Conservation (phyloP, 2,888 invertebrate genomes). For the Calliphora vomitoria region DNA sequence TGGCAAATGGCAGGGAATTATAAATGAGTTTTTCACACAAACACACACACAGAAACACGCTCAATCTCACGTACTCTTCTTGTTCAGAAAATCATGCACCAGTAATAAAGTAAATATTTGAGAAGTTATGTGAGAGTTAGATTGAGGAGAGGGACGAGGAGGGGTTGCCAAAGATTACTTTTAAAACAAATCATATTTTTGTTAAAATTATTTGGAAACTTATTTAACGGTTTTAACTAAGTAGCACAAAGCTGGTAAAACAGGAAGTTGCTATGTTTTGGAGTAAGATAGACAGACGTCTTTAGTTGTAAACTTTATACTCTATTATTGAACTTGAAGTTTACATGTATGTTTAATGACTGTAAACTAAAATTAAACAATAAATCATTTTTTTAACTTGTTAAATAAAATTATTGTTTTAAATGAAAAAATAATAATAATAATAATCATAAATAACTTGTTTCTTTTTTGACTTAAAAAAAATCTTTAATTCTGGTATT, state of each 20-base stretch:
- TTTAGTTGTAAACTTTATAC: too few species aligned
- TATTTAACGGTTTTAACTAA: constrained; percentile 52
- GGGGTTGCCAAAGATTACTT: neutral
- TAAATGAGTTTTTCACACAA: constrained; percentile 67
- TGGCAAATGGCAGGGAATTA: constrained; percentile 71
- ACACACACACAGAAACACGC: constrained; percentile 10
- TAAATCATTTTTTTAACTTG: neutral
- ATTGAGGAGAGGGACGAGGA: neutral
- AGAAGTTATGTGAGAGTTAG: constrained; percentile 26
- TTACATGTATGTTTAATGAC: neutral
- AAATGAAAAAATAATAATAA: neutral
- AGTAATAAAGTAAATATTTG: constrained; percentile 59
- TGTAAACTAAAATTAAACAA: neutral
- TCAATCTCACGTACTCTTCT: constrained; percentile 29
- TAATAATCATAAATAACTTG: constrained; percentile 40
- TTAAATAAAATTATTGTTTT: constrained; percentile 21
- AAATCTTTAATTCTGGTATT: constrained; percentile 33
- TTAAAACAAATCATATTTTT: constrained; percentile 31
- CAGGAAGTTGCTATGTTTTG: constrained; percentile 40
- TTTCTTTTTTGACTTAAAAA: constrained; percentile 8
- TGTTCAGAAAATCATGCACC: constrained; percentile 57
- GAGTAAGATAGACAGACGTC: neutral
- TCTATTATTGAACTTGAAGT: neutral
- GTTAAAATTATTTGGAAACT: constrained; percentile 16
- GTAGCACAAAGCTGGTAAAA: constrained; percentile 2